These are phyloP conservation scores for Amphiura filiformis DNA, from an alignment of 35 echinoderm and acorn worm genomes.

Conservation along the genomic window DNA sequence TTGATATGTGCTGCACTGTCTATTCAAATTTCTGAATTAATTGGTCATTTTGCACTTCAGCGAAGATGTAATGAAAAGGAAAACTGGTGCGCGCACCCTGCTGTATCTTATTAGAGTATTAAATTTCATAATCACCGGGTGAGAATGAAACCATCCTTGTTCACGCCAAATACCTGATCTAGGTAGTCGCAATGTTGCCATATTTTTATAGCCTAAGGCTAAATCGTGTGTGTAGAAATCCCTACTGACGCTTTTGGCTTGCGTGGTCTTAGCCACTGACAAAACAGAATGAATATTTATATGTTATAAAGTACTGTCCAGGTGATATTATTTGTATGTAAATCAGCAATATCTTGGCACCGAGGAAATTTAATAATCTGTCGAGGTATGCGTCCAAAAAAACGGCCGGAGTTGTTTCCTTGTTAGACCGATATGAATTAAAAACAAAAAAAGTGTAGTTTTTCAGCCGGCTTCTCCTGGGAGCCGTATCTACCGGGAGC, in stretches of 20 bases:
- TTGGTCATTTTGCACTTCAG: conserved; percentile 33
- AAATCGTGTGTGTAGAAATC: neutral
- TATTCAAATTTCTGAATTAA: conserved; percentile 46
- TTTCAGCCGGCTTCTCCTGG: neutral
- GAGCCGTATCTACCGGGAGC: neutral
- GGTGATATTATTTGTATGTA: conserved; percentile 65
- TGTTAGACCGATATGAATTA: neutral
- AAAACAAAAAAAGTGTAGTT: neutral
- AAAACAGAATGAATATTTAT: conserved; percentile 66
- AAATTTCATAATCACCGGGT: conserved; percentile 38
- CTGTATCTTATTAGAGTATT: conserved; percentile 32
- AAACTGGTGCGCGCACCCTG: neutral
- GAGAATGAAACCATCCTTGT: neutral
- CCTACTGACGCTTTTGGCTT: conserved; percentile 15
- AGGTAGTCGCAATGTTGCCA: conserved; percentile 3
- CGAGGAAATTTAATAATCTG: conserved; percentile 65
- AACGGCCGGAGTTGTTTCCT: neutral
- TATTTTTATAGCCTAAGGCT: conserved; percentile 32
- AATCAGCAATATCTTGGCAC: conserved; percentile 35
- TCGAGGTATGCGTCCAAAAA: conserved; percentile 38
- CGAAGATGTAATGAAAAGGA: neutral
- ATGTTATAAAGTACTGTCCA: conserved; percentile 39
- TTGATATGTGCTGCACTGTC: conserved; percentile 34
- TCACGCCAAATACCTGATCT: conserved; percentile 23
- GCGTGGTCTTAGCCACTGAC: neutral